These are phyloP conservation scores for Dipodomys stephensi DNA, from an alignment of 2,113 vertebrate species.

Conservation along the genomic window DNA sequence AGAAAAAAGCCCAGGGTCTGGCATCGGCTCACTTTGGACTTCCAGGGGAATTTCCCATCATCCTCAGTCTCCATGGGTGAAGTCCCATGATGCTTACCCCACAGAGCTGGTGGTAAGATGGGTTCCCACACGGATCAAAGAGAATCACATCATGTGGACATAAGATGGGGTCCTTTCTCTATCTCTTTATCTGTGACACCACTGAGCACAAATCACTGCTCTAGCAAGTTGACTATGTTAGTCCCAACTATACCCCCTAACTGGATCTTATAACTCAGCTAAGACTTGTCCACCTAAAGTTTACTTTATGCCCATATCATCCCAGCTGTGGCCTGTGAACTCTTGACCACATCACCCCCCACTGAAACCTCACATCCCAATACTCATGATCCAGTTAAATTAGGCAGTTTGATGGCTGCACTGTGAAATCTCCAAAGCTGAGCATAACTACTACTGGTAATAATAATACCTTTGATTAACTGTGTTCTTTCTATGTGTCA, in stretches of 20 bases:
- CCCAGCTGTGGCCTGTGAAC: neutral
- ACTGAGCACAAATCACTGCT: neutral
- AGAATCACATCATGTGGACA: neutral
- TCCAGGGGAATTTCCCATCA: slow-evolving; percentile 82
- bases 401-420: neutral
- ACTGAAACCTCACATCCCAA: neutral
- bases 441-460: neutral
- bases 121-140: neutral
- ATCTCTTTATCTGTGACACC: neutral
- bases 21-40: slow-evolving; percentile 70
- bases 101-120: neutral
- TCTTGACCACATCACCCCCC: neutral
- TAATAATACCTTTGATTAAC: neutral
- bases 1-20: slow-evolving; percentile 82
- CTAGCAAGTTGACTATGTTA: neutral
- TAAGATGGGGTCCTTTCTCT: neutral
- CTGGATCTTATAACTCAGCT: neutral
- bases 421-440: neutral
- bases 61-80: slow-evolving; percentile 60
- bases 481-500: neutral
- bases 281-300: neutral
- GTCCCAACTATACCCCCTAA: neutral
- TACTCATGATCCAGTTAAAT: neutral
- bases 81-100: slow-evolving; percentile 3
- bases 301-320: neutral